These are phyloP conservation scores for Atta cephalotes DNA, from an alignment of 1,140 invertebrate species.

Conservation along the genomic window DNA sequence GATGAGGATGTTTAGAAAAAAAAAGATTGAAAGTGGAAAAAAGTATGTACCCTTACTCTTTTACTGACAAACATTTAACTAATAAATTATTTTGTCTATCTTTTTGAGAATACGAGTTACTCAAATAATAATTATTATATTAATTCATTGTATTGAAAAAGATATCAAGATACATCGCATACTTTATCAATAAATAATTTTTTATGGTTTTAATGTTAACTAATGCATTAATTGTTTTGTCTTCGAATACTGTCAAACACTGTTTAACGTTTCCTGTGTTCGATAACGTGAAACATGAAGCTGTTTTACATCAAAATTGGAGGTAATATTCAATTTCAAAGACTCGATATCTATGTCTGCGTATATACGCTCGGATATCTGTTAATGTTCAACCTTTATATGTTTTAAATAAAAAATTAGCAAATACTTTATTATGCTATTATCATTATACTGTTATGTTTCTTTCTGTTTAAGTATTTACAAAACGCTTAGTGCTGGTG, in stretches of 20 bases:
- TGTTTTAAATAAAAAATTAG: slow-evolving; percentile 14
- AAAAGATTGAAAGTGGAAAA: too few species aligned
- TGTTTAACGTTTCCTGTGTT: background rate
- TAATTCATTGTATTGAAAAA: too few species aligned
- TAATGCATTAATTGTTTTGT: background rate
- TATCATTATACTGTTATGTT: background rate
- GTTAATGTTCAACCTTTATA: background rate
- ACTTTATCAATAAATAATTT: background rate
- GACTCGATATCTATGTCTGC: background rate
- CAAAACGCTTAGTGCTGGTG: background rate
- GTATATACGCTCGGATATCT: background rate
- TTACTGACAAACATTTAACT: too few species aligned
- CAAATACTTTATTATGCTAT: background rate
- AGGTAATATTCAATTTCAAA: slow-evolving; percentile 40
- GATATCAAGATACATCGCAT: too few species aligned
- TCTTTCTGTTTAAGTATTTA: background rate
- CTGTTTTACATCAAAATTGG: background rate
- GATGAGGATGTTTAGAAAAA: too few species aligned
- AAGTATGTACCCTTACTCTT: too few species aligned
- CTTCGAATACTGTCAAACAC: background rate
- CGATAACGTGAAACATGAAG: background rate
- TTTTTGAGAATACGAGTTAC: too few species aligned
- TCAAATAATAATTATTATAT: too few species aligned
- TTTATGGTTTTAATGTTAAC: background rate
- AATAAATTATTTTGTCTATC: too few species aligned